Evolutionary conservation across 2,888 invertebrate species (phyloP), one percentile per base, ranked within the genome.

Genomic region (Dorcus hopei): DNA sequence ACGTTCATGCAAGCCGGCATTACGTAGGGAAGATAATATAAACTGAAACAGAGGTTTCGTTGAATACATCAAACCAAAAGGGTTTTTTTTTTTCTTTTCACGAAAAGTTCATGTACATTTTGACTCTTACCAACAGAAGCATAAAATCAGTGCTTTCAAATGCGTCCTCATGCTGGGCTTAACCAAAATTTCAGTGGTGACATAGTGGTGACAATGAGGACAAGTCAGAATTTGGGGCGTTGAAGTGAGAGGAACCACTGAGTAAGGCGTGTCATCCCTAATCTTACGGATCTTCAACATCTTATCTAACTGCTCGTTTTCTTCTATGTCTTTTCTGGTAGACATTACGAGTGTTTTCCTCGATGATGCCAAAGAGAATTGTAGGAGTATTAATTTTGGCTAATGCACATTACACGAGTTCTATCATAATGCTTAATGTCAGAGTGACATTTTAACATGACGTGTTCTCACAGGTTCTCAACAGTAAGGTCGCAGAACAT

Each of bases 161-260:
- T 83, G 82, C 1, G 82, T 82, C 69, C 80, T 81, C 1, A 76
- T 74, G 41, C 77, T 77, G 1, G 80, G 66, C 65, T 79, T 77
- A 2, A 74, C 73, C 59, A 77, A 74, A 3, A 81, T 71, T 26
- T 72, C 63, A 0, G 82, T 80, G 0, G 72, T 70, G 52, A 82
- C 77, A 43, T 70, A 71, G 4, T 74, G 74, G 8, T 75, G 77
- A 61, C 83, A 83, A 52, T 78, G 70, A 1, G 82, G 82, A 63
- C 82, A 82, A 1, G 62, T 74, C 63, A 79, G 62, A 1, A 68
- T 55, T 57, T 77, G 73, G 5, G 81, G 70, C 23, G 75, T 72
- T 0, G 79, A 74, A 2, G 81, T 80, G 38, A 65, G 51, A 2
- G 65, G 65, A n/a, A 67, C 65, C 2, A 67, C 67, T 14, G 67